Conservation (phyloP, 1,140 invertebrate genomes). For the Aphis craccivora region DNA sequence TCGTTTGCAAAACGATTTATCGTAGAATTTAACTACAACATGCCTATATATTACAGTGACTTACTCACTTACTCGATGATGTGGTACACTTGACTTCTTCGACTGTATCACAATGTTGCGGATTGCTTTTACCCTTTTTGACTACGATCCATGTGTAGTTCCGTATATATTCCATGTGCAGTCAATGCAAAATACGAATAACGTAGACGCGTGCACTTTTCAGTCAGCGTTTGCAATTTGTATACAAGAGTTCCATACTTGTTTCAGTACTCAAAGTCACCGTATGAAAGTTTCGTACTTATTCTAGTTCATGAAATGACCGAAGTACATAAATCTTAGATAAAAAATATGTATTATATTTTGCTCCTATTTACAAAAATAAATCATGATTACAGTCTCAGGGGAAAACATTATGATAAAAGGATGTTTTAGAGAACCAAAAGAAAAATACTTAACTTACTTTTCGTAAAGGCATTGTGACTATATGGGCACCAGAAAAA, state of each 20-base stretch:
- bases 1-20: not conserved
- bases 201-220: not conserved
- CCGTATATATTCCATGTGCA: no score
- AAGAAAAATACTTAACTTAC: not conserved
- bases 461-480: not conserved
- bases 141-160: no score
- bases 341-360: not conserved
- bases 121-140: not conserved
- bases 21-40: not conserved
- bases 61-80: not conserved
- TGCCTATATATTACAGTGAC: not conserved
- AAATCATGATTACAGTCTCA: not conserved
- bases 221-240: not conserved
- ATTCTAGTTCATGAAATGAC: not conserved
- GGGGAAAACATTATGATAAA: not conserved
- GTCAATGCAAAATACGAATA: not conserved
- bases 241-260: not conserved
- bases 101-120: not conserved
- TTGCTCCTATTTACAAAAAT: not conserved
- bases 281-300: not conserved
- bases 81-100: not conserved
- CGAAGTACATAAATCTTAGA: not conserved
- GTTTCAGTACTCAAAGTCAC: not conserved
- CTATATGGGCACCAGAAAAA: not conserved
- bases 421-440: not conserved